Evolutionary conservation across 1,140 invertebrate genomes (phyloP).

Genomic region (Gyrodactylus salaris): DNA sequence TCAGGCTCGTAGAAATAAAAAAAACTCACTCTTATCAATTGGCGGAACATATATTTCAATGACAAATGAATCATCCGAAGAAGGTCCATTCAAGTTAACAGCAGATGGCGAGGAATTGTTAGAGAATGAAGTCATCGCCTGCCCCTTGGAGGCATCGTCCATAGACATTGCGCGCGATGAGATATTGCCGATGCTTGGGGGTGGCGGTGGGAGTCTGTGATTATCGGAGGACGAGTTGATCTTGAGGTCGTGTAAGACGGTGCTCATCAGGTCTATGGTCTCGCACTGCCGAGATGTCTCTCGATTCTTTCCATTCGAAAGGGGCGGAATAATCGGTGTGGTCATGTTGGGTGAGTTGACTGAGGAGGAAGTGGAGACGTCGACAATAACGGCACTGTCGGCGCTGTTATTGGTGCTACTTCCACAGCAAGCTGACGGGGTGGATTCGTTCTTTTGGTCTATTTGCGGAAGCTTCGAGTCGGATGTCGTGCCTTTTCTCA

Average conservation of each 20-base stretch:
- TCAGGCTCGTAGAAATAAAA: neutral
- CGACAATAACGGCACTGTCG: neutral
- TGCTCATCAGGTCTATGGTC: neutral
- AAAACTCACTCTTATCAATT: neutral
- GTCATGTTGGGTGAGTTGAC: neutral
- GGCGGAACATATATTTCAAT: neutral
- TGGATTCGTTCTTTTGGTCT: too few species aligned
- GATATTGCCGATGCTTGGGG: too few species aligned
- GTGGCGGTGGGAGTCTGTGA: neutral
- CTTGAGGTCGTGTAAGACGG: neutral
- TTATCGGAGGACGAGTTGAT: neutral
- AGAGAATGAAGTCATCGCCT: neutral
- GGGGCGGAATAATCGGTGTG: neutral
- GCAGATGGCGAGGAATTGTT: neutral
- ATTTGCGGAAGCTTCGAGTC: too few species aligned
- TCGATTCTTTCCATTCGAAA: neutral
- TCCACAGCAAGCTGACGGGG: too few species aligned
- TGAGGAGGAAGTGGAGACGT: neutral
- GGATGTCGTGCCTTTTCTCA: too few species aligned
- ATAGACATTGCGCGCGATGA: too few species aligned
- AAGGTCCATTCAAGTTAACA: neutral
- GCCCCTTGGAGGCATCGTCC: too few species aligned
- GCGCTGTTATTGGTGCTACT: neutral
- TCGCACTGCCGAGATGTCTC: neutral
- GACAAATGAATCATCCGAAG: neutral